phyloP scores from a whole-genome alignment of 2,888 invertebrate genomes.

The Crioceris asparagi region DNA sequence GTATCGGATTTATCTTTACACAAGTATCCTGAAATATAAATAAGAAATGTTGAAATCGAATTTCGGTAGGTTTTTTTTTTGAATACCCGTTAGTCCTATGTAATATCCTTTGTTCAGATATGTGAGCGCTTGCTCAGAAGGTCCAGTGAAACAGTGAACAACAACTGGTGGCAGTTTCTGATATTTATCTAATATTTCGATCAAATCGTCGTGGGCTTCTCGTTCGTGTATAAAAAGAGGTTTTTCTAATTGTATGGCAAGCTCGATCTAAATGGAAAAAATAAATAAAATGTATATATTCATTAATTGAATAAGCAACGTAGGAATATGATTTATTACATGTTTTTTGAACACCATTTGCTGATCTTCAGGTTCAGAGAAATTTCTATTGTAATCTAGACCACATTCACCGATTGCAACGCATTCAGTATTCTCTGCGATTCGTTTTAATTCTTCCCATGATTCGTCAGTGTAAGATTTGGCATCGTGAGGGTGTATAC shows the following conservation, averaged over 20 bases:
- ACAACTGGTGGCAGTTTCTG: slow-evolving; percentile 64
- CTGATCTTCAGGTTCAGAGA: slow-evolving; percentile 83
- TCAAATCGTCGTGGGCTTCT: slow-evolving; percentile 78
- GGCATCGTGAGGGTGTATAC: slow-evolving; percentile 89
- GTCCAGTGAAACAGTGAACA: slow-evolving; percentile 86
- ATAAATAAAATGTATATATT: background rate
- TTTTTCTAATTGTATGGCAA: slow-evolving; percentile 78
- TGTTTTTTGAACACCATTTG: slow-evolving; percentile 78
- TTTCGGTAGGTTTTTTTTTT: background rate
- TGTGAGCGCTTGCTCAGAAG: slow-evolving; percentile 67
- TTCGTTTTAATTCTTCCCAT: slow-evolving; percentile 68
- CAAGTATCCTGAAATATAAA: slow-evolving; percentile 51
- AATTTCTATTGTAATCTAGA: slow-evolving; percentile 87
- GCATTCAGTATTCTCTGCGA: slow-evolving; percentile 76
- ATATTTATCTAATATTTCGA: slow-evolving; percentile 56
- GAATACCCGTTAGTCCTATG: slow-evolving; percentile 64
- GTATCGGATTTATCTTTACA: slow-evolving; percentile 90
- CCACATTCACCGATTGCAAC: slow-evolving; percentile 93
- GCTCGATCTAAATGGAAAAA: slow-evolving; percentile 65
- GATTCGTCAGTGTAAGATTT: slow-evolving; percentile 69
- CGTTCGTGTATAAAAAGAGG: slow-evolving; percentile 87
- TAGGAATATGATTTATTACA: slow-evolving; percentile 36
- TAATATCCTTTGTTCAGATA: slow-evolving; percentile 82
- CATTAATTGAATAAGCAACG: background rate
- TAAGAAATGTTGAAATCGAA: slow-evolving; percentile 2